These are phyloP conservation scores for Pocillopora meandrina DNA, from an alignment of 92 coral and sea anemone species.

Conservation along the genomic window DNA sequence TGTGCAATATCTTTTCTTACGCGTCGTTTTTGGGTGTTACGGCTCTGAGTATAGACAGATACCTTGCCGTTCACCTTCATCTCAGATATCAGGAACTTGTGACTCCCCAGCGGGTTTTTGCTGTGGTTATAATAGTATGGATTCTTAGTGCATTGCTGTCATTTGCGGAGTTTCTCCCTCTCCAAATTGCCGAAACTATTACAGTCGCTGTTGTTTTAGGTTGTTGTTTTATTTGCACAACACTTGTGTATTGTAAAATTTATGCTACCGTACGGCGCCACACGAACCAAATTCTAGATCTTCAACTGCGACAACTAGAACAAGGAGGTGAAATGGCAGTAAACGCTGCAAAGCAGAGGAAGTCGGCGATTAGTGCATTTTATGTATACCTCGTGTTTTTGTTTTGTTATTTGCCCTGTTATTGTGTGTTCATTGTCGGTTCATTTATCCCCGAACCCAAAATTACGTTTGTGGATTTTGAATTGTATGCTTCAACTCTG, in stretches of 20 bases:
- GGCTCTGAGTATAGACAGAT: neutral
- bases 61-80: neutral
- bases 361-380: neutral
- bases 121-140: conserved; percentile 1
- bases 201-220: neutral
- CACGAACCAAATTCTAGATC: neutral
- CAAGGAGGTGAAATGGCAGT: neutral
- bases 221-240: neutral
- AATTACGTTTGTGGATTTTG: neutral
- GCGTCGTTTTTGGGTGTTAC: neutral
- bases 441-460: neutral
- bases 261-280: neutral
- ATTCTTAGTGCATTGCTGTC: neutral
- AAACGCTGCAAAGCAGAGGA: neutral
- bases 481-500: neutral
- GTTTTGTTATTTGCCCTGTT: neutral
- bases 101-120: neutral
- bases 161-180: neutral
- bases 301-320: neutral
- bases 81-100: neutral
- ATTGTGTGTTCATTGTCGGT: neutral
- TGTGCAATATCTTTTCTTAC: neutral
- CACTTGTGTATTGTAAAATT: neutral
- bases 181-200: neutral
- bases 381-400: neutral